Conservation (phyloP, 2,888 invertebrate species). For the Diadromus collaris region DNA sequence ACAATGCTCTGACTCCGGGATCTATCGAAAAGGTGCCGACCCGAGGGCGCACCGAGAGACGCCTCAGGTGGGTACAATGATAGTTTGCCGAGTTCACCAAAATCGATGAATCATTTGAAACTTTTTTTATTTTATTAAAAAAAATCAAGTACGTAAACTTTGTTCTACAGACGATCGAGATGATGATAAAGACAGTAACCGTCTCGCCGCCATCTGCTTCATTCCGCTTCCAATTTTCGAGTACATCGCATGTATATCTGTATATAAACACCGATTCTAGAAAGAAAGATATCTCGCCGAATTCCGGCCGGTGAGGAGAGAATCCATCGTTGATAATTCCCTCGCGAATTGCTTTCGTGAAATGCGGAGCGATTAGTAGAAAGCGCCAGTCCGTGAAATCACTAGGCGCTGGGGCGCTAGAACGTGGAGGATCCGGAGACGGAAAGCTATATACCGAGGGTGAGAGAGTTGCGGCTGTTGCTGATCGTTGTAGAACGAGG, state of each 20-base stretch:
- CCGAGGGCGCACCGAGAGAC: conserved; percentile 10
- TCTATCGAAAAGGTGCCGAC: conserved; percentile 58
- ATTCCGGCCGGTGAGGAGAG: conserved; percentile 16
- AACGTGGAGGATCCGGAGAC: conserved; percentile 34
- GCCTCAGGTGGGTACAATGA: not conserved
- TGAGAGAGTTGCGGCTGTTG: conserved; percentile 43
- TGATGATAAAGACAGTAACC: not conserved
- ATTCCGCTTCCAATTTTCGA: not conserved
- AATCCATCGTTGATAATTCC: conserved; percentile 45
- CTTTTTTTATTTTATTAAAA: too few species aligned
- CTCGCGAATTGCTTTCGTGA: conserved; percentile 57
- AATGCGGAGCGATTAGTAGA: conserved; percentile 64
- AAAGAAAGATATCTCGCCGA: conserved; percentile 15
- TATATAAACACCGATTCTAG: conserved; percentile 15
- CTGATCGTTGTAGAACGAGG: conserved; percentile 42
- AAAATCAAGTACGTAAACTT: not conserved
- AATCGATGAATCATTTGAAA: not conserved
- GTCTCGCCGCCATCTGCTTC: not conserved
- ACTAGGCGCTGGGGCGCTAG: conserved; percentile 45
- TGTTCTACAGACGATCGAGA: too few species aligned
- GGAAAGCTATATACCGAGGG: conserved; percentile 27
- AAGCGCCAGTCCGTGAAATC: conserved; percentile 67
- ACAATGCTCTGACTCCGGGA: conserved; percentile 63
- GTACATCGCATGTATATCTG: conserved; percentile 21
- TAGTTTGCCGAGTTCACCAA: not conserved